These are phyloP conservation scores for Orius insidiosus DNA, from an alignment of 1,140 invertebrate species.

Conservation along the genomic window DNA sequence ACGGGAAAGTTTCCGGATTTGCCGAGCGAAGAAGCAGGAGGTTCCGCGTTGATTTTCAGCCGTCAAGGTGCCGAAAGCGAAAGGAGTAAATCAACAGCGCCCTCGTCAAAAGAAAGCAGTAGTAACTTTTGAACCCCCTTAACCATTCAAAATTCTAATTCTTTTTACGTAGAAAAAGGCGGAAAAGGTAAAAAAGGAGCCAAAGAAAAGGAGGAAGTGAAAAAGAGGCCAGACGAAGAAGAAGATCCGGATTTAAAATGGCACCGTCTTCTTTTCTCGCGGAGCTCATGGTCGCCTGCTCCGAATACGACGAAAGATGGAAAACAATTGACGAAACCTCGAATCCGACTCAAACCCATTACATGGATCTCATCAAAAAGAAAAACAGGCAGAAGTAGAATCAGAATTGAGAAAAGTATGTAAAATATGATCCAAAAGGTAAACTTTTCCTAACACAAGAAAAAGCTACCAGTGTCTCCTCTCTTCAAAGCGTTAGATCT, in stretches of 20 bases:
- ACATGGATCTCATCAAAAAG: slow-evolving; percentile 61
- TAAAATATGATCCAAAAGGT: too few relatives aligned
- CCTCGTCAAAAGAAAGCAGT: slow-evolving; percentile 61
- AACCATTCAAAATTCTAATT: too few relatives aligned
- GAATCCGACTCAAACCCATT: slow-evolving; percentile 50
- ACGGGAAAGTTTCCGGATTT: slow-evolving; percentile 81
- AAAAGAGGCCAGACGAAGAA: slow-evolving; percentile 37
- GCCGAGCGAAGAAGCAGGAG: slow-evolving; percentile 75
- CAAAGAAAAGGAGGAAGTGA: slow-evolving; percentile 32
- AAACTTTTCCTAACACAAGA: too few relatives aligned
- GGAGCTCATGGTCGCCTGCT: slow-evolving; percentile 28
- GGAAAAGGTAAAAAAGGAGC: slow-evolving; percentile 30
- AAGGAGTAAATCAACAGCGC: slow-evolving; percentile 52
- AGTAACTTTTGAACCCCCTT: slow-evolving; percentile 32
- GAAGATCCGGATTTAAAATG: slow-evolving; percentile 35
- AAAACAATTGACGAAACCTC: slow-evolving; percentile 53
- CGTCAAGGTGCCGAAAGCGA: slow-evolving; percentile 29
- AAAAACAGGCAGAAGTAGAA: slow-evolving; percentile 70
- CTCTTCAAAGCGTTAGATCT: too few relatives aligned
- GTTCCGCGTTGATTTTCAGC: slow-evolving; percentile 64
- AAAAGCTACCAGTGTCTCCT: too few relatives aligned
- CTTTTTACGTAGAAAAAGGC: slow-evolving; percentile 36
- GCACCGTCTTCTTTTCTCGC: slow-evolving; percentile 31
- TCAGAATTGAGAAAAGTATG: slow-evolving; percentile 52
- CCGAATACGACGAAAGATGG: slow-evolving; percentile 59